Percentiles rank a stretch among this genome's conserved stretches.
These are phyloP conservation scores for Odocoileus virginianus DNA, from an alignment of 2,113 vertebrate genomes.

Conservation along the genomic window DNA sequence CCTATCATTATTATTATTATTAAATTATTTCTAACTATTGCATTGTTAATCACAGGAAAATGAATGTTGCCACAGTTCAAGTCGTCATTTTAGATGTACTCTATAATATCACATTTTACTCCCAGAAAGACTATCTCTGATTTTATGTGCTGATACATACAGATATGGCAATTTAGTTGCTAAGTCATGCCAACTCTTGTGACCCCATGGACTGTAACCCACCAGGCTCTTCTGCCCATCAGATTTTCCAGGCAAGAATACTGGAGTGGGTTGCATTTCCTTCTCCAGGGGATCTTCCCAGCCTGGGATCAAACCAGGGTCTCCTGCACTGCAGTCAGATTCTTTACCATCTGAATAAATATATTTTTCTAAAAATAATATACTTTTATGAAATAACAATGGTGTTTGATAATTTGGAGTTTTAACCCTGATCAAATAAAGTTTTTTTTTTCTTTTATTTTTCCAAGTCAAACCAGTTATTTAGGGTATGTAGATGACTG, in stretches of 20 bases:
- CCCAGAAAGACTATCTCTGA: neutral
- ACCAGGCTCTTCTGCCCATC: neutral
- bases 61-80: neutral
- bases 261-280: neutral
- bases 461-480: no score
- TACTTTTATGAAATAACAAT: no score
- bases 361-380: no score
- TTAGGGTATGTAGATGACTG: no score
- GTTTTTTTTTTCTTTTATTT: no score
- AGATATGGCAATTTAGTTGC: neutral
- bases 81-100: neutral
- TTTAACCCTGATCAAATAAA: no score
- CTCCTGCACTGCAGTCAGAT: neutral
- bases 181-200: neutral
- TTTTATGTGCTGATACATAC: neutral
- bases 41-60: neutral
- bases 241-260: neutral
- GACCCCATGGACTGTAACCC: neutral
- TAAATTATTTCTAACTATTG: neutral
- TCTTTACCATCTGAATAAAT: neutral
- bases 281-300: neutral
- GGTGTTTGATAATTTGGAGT: no score
- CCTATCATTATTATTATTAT: neutral
- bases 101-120: neutral
- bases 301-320: neutral